Evolutionary conservation across 1,140 invertebrate species (phyloP).

Genomic region (Drosophila cardini): DNA sequence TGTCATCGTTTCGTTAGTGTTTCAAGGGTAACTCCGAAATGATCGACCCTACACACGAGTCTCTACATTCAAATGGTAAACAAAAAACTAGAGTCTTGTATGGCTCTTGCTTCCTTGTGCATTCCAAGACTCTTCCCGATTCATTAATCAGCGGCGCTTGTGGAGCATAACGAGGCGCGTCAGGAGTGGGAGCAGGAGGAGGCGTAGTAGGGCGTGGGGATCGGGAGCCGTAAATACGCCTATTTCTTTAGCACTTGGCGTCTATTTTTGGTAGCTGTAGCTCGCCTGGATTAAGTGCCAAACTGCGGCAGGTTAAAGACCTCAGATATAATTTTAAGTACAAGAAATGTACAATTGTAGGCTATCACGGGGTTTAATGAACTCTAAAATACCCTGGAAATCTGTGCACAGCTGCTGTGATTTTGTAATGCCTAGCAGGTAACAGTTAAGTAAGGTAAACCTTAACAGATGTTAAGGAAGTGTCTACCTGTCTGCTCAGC

Average conservation of each 20-base stretch:
- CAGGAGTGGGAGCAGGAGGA: neutral
- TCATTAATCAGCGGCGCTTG: slow-evolving; percentile 39
- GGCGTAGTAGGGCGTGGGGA: neutral
- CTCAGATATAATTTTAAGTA: slow-evolving; percentile 45
- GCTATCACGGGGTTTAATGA: neutral
- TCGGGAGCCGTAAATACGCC: slow-evolving; percentile 6
- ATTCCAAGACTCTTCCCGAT: slow-evolving; percentile 8
- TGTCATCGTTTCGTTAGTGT: slow-evolving; percentile 35
- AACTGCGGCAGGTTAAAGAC: slow-evolving; percentile 64
- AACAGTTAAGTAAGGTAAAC: neutral
- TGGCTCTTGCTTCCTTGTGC: slow-evolving; percentile 5
- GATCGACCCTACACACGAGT: neutral
- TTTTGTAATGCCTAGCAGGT: neutral
- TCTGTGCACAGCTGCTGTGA: neutral
- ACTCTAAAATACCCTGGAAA: neutral
- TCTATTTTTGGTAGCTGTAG: slow-evolving; percentile 58
- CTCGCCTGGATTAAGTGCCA: slow-evolving; percentile 59
- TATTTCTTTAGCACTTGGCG: slow-evolving; percentile 10
- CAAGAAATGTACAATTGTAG: neutral
- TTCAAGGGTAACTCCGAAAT: slow-evolving; percentile 8
- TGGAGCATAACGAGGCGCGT: slow-evolving; percentile 18
- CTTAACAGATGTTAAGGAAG: neutral
- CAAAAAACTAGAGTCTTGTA: slow-evolving; percentile 1
- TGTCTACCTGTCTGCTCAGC: neutral
- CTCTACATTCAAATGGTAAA: slow-evolving; percentile 6